These are phyloP conservation scores for Zosterops borbonicus DNA, from an alignment of 2,113 vertebrate species.

Conservation along the genomic window DNA sequence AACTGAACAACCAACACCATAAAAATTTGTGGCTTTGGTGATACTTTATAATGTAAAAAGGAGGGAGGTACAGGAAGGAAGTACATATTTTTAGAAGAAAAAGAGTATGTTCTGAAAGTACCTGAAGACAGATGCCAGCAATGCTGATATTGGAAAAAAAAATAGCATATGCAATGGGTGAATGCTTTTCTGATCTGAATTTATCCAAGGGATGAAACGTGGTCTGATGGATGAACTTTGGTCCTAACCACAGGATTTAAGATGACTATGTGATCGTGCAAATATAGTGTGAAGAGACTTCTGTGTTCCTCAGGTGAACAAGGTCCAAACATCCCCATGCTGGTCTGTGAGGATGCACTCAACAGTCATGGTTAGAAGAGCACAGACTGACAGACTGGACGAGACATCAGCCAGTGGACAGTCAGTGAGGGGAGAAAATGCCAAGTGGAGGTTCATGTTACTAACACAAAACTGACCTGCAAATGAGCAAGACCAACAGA, in stretches of 20 bases:
- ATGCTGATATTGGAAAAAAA: neutral
- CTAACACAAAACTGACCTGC: neutral
- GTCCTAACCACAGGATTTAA: neutral
- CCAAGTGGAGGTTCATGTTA: accelerated
- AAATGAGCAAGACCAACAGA: neutral
- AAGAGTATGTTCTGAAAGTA: conserved; percentile 11
- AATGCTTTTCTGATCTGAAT: neutral
- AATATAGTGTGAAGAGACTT: neutral
- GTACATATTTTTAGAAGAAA: conserved; percentile 19
- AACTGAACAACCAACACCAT: neutral
- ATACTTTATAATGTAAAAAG: neutral
- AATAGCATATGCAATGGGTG: neutral
- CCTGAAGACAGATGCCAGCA: neutral
- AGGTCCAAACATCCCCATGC: neutral
- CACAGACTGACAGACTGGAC: neutral
- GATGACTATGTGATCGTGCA: neutral
- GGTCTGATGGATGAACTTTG: neutral
- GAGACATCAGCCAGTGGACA: neutral
- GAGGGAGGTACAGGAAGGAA: conserved; percentile 20
- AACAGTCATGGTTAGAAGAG: neutral
- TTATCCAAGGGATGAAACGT: neutral
- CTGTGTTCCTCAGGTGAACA: neutral
- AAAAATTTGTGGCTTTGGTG: neutral
- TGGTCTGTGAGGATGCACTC: neutral
- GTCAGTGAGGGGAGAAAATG: neutral